phyloP scores from a whole-genome alignment of 2,797 vertebrate species.

The Serranus cabrilla region DNA sequence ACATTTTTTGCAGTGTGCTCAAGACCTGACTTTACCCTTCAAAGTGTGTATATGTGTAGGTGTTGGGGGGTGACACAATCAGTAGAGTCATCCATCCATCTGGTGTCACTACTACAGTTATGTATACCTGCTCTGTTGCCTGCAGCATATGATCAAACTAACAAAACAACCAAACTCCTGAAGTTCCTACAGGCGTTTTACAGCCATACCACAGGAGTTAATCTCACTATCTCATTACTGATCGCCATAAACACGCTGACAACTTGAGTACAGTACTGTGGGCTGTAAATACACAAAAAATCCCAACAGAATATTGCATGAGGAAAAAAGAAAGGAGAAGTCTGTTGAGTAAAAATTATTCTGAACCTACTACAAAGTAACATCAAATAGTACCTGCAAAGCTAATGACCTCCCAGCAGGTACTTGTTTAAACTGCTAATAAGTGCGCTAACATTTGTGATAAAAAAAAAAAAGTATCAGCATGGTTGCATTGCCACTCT shows the following conservation, averaged over 20 bases:
- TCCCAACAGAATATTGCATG: no score
- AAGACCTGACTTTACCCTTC: conserved; percentile 62
- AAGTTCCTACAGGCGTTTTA: background rate
- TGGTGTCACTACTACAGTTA: conserved; percentile 39
- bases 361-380: no score
- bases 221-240: background rate
- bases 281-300: no score
- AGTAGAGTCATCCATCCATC: conserved; percentile 47
- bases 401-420: no score
- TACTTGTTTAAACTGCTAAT: no score
- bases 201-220: background rate
- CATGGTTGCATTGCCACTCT: no score
- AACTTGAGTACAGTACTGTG: no score
- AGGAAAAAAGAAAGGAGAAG: no score
- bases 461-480: no score
- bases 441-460: no score
- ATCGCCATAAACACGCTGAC: background rate
- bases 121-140: conserved; percentile 20
- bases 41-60: background rate
- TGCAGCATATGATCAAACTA: conserved; percentile 16
- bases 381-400: no score
- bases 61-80: conserved; percentile 10
- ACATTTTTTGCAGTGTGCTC: conserved; percentile 57
- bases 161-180: background rate
- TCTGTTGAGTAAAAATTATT: no score